Evolutionary conservation across 2,113 vertebrate genomes (phyloP).

Genomic region (Pleuronectes platessa): DNA sequence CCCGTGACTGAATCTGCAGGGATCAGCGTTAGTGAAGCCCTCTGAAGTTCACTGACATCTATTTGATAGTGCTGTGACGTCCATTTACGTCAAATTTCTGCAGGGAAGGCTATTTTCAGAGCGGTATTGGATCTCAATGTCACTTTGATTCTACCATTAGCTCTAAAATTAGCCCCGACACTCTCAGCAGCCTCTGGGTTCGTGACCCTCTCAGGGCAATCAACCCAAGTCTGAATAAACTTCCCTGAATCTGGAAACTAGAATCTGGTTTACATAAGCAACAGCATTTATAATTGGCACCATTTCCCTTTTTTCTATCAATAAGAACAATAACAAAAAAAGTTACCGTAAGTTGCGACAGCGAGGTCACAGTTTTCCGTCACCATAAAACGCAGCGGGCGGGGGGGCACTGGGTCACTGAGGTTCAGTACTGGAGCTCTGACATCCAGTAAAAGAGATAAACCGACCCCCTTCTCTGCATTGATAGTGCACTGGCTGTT

Average conservation of each 20-base stretch:
- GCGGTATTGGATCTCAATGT: conserved; percentile 24
- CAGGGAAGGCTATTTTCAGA: conserved; percentile 49
- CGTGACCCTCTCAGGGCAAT: conserved; percentile 44
- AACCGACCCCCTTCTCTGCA: not conserved
- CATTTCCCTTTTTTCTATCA: conserved; percentile 23
- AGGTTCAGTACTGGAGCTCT: conserved; percentile 15
- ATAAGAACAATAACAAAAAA: not conserved
- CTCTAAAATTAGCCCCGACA: conserved; percentile 45
- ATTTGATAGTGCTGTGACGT: conserved; percentile 46
- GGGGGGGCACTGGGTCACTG: conserved; percentile 6
- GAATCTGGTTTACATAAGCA: conserved; percentile 57
- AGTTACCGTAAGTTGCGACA: conserved; percentile 49
- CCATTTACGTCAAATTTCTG: conserved; percentile 25
- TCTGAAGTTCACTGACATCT: conserved; percentile 62
- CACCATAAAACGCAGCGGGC: conserved; percentile 28
- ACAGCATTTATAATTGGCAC: conserved; percentile 62
- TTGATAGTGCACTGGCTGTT: conserved; percentile 5
- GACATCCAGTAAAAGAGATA: conserved; percentile 17
- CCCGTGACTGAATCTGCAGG: conserved; percentile 35
- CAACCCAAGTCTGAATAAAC: conserved; percentile 70
- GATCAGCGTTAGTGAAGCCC: conserved; percentile 40
- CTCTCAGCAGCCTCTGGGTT: conserved; percentile 44
- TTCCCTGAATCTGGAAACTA: conserved; percentile 58
- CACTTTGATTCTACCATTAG: not conserved
- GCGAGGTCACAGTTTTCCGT: conserved; percentile 56